Evolutionary conservation across 2,113 vertebrate species (phyloP).

Genomic region (Megaleporinus macrocephalus): DNA sequence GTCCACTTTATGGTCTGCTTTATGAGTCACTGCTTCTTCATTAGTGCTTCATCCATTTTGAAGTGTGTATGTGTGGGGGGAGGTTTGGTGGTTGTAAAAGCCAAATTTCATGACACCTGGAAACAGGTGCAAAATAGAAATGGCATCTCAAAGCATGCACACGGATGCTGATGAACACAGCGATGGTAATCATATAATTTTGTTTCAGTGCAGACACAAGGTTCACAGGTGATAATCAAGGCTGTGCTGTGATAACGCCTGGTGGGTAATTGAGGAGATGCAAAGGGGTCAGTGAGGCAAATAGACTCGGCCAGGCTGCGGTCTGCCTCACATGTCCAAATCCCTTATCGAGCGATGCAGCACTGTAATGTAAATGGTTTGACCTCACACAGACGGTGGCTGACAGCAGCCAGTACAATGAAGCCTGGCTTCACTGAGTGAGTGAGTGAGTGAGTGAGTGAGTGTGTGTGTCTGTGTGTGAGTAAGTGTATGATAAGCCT

Average conservation of each 20-base stretch:
- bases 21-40: conserved; percentile 55
- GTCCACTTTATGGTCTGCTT: conserved; percentile 38
- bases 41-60: conserved; percentile 44
- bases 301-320: not conserved
- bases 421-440: not conserved
- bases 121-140: conserved; percentile 22
- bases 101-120: conserved; percentile 16
- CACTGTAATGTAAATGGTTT: not conserved
- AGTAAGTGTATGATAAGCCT: not conserved
- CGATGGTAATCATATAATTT: not conserved
- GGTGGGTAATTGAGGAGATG: conserved; percentile 22
- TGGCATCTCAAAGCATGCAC: conserved; percentile 13
- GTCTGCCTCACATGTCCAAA: conserved; percentile 14
- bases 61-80: too few species aligned
- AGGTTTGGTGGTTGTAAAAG: conserved; percentile 40
- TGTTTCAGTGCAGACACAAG: not conserved
- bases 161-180: not conserved
- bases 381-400: conserved; percentile 17
- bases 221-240: not conserved
- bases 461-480: not conserved
- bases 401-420: not conserved
- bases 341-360: not conserved
- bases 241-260: not conserved
- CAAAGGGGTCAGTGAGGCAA: not conserved
- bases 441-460: not conserved